Evolutionary conservation across 2,113 vertebrate species (phyloP), one percentile per base, ranked within the genome.

Genomic region (Terrapene triunguis): DNA sequence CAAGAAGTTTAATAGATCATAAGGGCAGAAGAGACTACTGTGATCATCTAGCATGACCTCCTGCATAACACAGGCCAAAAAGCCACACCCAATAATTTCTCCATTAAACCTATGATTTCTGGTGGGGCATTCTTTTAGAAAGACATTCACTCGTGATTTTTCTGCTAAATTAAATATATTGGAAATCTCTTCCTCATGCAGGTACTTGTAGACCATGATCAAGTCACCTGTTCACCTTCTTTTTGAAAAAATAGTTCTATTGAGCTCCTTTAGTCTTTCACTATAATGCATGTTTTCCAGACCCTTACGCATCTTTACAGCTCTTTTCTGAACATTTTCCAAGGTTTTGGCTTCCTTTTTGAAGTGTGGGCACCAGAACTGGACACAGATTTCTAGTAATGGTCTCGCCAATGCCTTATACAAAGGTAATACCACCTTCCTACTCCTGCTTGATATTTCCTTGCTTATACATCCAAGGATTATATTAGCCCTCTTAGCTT

Each of bases 261-360:
- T 35, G 21, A 88, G 38, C 6, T 92, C 47, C 55, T 90, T 84
- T 76, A 55, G 10, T 82, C 29, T 84, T 53, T 87, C 11, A 10
- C 82, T 87, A 89, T 25, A 84, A 83, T 38, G 14, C 35, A 82
- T 82, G 92, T 91, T 53, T 94, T 89, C 53, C 65, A 89, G 92
- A 84, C 10, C 88, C 5, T 27, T 16, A 17, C 72, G 50, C 13
- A 50, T 35, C 72, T 11, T 95, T 83, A 47, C 90, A 57, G 48
- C 12, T 94, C 47, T 88, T 92, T 54, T 22, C 57, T 93, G 79
- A 92, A 78, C 32, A 0, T 80, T 84, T 89, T 80, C 79, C 35
- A 80, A 42, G 82, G 8, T 35, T 78, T 69, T 81, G 86, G 17
- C 27, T 19, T 74, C 48, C 54, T 80, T 78, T 47, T 12, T 54